phyloP scores from a whole-genome alignment of 2,113 vertebrate genomes.

The Tor tambroides region DNA sequence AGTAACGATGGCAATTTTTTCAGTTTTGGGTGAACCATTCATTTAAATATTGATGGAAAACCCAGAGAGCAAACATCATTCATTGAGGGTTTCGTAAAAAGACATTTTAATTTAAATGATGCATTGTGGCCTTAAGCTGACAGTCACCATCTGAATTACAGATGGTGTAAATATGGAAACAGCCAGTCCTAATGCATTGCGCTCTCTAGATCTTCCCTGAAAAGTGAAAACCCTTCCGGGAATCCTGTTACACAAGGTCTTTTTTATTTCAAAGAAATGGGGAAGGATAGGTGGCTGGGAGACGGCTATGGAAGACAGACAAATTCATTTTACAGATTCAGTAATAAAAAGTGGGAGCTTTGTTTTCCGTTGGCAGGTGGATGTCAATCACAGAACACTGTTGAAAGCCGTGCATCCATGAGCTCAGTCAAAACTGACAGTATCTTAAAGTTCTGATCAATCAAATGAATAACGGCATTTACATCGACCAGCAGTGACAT shows the following conservation, averaged over 20 bases:
- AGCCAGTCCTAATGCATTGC: not conserved
- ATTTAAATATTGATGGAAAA: not conserved
- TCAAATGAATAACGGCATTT: conserved; percentile 9
- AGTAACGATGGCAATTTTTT: not conserved
- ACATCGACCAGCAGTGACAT: conserved; percentile 11
- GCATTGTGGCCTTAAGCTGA: not conserved
- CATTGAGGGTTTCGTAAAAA: not conserved
- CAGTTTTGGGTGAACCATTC: not conserved
- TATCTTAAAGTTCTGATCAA: not conserved
- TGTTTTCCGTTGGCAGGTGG: not conserved
- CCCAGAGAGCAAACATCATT: not conserved
- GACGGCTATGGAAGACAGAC: not conserved
- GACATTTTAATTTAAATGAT: not conserved
- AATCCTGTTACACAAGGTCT: not conserved
- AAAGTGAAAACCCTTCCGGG: not conserved
- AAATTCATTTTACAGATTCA: not conserved
- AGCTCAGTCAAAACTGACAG: not conserved
- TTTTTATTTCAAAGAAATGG: conserved; percentile 7
- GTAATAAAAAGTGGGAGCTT: not conserved
- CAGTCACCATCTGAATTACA: not conserved
- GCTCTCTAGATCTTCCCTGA: not conserved
- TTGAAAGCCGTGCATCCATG: not conserved
- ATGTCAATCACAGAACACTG: not conserved
- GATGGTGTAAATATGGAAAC: not conserved
- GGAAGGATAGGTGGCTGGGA: not conserved